phyloP scores from a whole-genome alignment of 1,140 invertebrate genomes.

The Apis florea region DNA sequence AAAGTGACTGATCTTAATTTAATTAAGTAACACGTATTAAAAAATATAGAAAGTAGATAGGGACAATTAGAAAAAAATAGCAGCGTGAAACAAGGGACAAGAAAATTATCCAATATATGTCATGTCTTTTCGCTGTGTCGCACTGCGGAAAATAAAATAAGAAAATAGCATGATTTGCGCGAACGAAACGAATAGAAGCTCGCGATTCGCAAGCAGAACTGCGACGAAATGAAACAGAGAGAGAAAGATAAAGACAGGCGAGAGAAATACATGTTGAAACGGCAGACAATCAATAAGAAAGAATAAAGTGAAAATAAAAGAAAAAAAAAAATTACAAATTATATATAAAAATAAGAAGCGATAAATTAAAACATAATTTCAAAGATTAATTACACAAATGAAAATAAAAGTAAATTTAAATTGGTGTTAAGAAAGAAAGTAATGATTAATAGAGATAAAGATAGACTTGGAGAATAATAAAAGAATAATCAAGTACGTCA shows the following conservation, averaged over 20 bases:
- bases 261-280: conserved; percentile 35
- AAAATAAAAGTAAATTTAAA: conserved; percentile 10
- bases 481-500: conserved; percentile 22
- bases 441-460: conserved; percentile 6
- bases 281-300: conserved; percentile 31
- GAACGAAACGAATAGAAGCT: conserved; percentile 33
- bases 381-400: conserved; percentile 40
- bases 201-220: conserved; percentile 27
- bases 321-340: neutral
- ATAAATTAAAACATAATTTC: conserved; percentile 37
- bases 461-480: neutral
- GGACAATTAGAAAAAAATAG: neutral
- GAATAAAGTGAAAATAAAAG: conserved; percentile 32
- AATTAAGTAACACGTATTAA: neutral
- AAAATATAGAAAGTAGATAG: neutral
- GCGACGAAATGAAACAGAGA: conserved; percentile 19
- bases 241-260: conserved; percentile 4
- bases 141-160: conserved; percentile 1
- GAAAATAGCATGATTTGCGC: conserved; percentile 6
- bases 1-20: neutral
- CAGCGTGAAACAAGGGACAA: neutral
- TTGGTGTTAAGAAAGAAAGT: conserved; percentile 42
- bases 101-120: neutral
- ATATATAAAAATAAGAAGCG: conserved; percentile 44
- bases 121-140: neutral